phyloP scores from a whole-genome alignment of 2,888 invertebrate species.

The Hemicrepidius hirtus region DNA sequence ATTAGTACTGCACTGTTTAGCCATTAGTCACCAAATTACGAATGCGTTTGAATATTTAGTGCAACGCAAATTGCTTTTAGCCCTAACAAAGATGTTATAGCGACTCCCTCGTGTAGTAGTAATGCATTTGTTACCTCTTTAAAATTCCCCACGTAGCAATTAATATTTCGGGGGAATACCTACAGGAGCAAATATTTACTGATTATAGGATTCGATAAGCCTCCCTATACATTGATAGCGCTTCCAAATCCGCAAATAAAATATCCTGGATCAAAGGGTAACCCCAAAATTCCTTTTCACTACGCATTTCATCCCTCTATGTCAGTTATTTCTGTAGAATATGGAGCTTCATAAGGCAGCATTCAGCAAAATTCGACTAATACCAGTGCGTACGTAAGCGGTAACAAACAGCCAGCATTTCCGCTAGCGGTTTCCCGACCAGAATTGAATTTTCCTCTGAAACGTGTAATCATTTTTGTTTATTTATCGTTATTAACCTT shows the following conservation, averaged over 20 bases:
- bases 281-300: conserved; percentile 19
- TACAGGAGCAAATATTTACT: too few species aligned
- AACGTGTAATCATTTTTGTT: conserved; percentile 47
- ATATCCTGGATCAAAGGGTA: background rate
- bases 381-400: conserved; percentile 46
- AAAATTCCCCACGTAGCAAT: too few species aligned
- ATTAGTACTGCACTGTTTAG: conserved; percentile 1
- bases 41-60: conserved; percentile 1
- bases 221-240: too few species aligned
- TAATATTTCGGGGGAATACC: too few species aligned
- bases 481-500: conserved; percentile 44
- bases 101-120: too few species aligned
- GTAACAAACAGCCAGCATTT: conserved; percentile 46
- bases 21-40: background rate
- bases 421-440: conserved; percentile 44
- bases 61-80: background rate
- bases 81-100: background rate
- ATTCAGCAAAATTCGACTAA: conserved; percentile 49
- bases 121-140: too few species aligned
- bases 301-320: conserved; percentile 6
- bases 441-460: conserved; percentile 50
- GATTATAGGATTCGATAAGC: too few species aligned
- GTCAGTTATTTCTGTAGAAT: conserved; percentile 22
- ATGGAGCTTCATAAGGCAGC: conserved; percentile 34
- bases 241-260: conserved; percentile 3